A percentile compares a stretch with the other conserved stretches of the same genome.
phyloP scores from a whole-genome alignment of 2,797 vertebrate genomes.

The Notoglanidium macrostoma region DNA sequence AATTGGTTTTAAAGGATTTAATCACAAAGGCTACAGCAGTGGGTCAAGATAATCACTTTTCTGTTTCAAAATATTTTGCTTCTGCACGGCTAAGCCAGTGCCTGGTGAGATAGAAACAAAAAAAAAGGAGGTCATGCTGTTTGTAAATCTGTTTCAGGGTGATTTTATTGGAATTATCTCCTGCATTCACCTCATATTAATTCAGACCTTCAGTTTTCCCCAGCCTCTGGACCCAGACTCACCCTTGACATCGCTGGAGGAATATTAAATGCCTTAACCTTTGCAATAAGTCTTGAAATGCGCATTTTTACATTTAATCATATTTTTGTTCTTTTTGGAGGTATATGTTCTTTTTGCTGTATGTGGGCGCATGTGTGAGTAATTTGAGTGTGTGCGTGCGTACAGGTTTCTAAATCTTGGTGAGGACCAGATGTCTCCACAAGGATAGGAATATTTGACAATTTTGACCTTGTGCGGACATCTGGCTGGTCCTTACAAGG shows the following conservation, averaged over 20 bases:
- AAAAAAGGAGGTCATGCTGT: slow-evolving; percentile 19
- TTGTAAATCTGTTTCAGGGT: slow-evolving; percentile 30
- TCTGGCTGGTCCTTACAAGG: too few species aligned
- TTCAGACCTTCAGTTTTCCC: slow-evolving; percentile 34
- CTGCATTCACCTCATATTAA: slow-evolving; percentile 33
- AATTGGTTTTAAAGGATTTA: slow-evolving; percentile 57
- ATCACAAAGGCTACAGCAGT: slow-evolving; percentile 45
- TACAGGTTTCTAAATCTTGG: too few species aligned
- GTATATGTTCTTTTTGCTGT: slow-evolving; percentile 22
- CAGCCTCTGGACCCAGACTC: slow-evolving; percentile 16
- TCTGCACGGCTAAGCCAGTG: slow-evolving; percentile 36
- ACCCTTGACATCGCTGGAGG: slow-evolving; percentile 16
- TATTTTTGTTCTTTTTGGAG: slow-evolving; percentile 10
- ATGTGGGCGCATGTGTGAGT: slow-evolving; percentile 35
- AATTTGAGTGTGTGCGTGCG: not conserved
- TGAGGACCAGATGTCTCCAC: too few species aligned
- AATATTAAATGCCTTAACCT: slow-evolving; percentile 28
- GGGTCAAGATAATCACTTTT: slow-evolving; percentile 50
- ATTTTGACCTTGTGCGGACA: too few species aligned
- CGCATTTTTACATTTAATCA: not conserved
- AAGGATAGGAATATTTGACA: too few species aligned
- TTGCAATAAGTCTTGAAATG: slow-evolving; percentile 22
- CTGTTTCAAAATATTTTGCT: slow-evolving; percentile 42
- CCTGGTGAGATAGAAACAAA: slow-evolving; percentile 8
- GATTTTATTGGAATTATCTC: slow-evolving; percentile 28